Conservation (phyloP, 2,888 invertebrate genomes). For the Erynnis tages region DNA sequence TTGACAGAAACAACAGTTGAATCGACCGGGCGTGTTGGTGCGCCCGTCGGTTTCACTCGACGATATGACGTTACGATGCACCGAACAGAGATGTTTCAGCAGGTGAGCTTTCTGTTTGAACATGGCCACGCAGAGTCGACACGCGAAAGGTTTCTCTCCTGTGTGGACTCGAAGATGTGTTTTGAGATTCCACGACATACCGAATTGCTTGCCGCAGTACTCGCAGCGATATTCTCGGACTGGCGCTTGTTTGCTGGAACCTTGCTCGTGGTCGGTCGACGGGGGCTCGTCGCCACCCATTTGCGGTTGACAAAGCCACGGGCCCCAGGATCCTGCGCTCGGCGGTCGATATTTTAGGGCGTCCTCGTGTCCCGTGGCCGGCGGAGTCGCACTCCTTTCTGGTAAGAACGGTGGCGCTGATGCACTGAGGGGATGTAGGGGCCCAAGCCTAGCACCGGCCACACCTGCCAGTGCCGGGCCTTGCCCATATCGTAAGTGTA, state of each 20-base stretch:
- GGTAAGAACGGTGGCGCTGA: slow-evolving; percentile 88
- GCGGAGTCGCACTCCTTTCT: slow-evolving; percentile 83
- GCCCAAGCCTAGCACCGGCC: slow-evolving; percentile 73
- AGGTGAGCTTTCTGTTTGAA: slow-evolving; percentile 95
- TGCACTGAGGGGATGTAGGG: slow-evolving; percentile 84
- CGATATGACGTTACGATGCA: slow-evolving; percentile 93
- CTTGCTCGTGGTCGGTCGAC: slow-evolving; percentile 76
- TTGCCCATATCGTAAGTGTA: slow-evolving; percentile 84
- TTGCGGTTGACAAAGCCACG: slow-evolving; percentile 85
- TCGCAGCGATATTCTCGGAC: slow-evolving; percentile 93
- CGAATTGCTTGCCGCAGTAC: slow-evolving; percentile 94
- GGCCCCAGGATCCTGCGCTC: slow-evolving; percentile 87
- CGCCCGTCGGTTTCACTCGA: slow-evolving; percentile 88
- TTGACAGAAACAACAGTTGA: slow-evolving; percentile 94
- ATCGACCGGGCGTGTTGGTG: slow-evolving; percentile 83
- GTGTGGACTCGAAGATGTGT: slow-evolving; percentile 94
- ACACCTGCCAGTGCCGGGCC: slow-evolving; percentile 80
- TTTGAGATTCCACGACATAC: slow-evolving; percentile 96
- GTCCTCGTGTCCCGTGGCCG: slow-evolving; percentile 79
- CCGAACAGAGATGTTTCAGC: slow-evolving; percentile 93
- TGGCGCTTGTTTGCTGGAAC: slow-evolving; percentile 82
- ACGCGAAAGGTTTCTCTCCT: slow-evolving; percentile 94
- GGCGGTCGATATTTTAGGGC: slow-evolving; percentile 85
- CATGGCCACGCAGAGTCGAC: slow-evolving; percentile 94
- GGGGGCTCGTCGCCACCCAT: slow-evolving; percentile 79